Conservation (phyloP, 1,140 invertebrate genomes). For the Ptiloglossa arizonensis region DNA sequence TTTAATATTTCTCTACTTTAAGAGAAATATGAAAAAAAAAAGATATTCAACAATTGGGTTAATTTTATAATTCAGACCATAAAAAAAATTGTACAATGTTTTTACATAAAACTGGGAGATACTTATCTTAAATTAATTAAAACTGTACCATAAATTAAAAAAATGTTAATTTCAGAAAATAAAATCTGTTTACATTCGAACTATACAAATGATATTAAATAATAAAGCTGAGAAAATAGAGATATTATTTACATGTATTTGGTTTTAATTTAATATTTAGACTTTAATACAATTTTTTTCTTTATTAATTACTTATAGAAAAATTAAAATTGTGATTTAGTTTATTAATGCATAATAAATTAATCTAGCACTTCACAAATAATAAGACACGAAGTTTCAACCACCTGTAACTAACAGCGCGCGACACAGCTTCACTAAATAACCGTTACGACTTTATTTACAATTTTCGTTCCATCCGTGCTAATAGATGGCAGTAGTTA, state of each 20-base stretch:
- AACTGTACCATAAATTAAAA: neutral
- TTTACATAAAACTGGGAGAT: no score
- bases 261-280: neutral
- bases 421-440: neutral
- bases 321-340: neutral
- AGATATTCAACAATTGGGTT: no score
- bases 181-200: neutral
- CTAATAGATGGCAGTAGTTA: conserved; percentile 25
- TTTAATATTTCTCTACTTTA: no score
- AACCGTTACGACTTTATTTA: conserved; percentile 22
- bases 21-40: no score
- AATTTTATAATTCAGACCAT: no score
- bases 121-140: no score
- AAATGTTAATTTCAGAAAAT: neutral
- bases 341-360: neutral
- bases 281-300: neutral
- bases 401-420: conserved; percentile 33
- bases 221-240: neutral
- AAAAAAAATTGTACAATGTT: no score
- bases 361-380: neutral
- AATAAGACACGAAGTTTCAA: neutral
- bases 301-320: neutral
- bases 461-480: conserved; percentile 2
- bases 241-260: neutral
- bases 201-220: neutral